Evolutionary conservation across 2,888 invertebrate species (phyloP).

Genomic region (Eupeodes luniger): DNA sequence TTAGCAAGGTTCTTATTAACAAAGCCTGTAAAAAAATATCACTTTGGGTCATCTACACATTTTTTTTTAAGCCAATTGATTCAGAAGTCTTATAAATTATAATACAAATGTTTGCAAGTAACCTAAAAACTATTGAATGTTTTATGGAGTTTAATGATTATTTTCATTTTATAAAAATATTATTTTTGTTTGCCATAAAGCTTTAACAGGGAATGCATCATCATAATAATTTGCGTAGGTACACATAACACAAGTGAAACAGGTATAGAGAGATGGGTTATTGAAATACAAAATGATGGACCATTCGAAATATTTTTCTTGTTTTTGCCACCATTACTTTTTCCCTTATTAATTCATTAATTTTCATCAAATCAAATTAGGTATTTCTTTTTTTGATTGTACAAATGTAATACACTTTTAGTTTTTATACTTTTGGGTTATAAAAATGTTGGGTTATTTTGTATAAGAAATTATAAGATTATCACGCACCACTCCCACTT

Average conservation of each 20-base stretch:
- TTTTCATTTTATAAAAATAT: background rate
- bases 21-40: too few relatives aligned
- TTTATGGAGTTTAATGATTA: slow-evolving; percentile 19
- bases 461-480: background rate
- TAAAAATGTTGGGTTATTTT: too few relatives aligned
- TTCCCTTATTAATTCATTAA: background rate
- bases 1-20: too few relatives aligned
- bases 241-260: slow-evolving; percentile 16
- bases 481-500: slow-evolving; percentile 22
- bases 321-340: background rate
- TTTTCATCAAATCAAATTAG: background rate
- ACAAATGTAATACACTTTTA: too few relatives aligned
- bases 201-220: background rate
- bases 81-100: too few relatives aligned
- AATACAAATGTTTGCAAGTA: background rate
- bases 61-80: too few relatives aligned
- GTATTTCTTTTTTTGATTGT: too few relatives aligned
- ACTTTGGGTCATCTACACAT: too few relatives aligned
- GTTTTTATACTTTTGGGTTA: too few relatives aligned
- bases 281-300: slow-evolving; percentile 17
- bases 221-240: background rate
- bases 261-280: slow-evolving; percentile 10
- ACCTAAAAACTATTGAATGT: background rate
- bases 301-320: background rate
- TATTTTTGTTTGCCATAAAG: background rate